These are phyloP conservation scores for Propithecus coquereli DNA, from an alignment of 2,113 vertebrate genomes.

Conservation along the genomic window DNA sequence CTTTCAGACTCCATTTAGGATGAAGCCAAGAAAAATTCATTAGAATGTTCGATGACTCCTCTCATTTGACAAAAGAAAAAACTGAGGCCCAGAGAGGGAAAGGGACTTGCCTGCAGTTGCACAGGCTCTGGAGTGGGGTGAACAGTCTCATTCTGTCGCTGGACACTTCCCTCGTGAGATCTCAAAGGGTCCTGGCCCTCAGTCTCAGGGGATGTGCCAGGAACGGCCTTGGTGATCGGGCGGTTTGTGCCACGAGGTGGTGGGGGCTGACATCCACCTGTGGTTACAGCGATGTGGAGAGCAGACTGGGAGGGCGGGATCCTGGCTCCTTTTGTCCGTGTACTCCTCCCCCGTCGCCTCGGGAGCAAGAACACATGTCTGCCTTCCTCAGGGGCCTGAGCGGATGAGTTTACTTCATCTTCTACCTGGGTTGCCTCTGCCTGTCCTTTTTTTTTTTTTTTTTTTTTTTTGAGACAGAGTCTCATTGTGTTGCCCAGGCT, in stretches of 20 bases:
- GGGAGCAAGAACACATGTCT: neutral
- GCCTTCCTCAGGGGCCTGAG: neutral
- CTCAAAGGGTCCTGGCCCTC: neutral
- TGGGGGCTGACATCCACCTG: neutral
- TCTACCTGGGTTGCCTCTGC: neutral
- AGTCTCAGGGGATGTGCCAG: neutral
- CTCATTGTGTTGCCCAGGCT: too few relatives aligned
- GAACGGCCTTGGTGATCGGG: rapidly evolving
- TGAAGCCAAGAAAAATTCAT: neutral
- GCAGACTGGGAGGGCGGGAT: neutral
- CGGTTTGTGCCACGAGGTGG: neutral
- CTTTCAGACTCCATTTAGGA: neutral
- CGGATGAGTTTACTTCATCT: neutral
- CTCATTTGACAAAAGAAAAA: neutral
- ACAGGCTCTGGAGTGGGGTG: neutral
- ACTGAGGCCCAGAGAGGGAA: neutral
- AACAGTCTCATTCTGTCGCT: neutral
- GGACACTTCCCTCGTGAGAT: neutral
- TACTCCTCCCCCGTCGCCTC: neutral
- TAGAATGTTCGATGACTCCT: neutral
- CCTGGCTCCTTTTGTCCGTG: neutral
- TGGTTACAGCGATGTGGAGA: neutral
- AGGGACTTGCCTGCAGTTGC: neutral
- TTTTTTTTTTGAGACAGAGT: too few relatives aligned
- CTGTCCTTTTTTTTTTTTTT: neutral